These are phyloP conservation scores for Synanceia verrucosa DNA, from an alignment of 2,797 vertebrate genomes.

Conservation along the genomic window DNA sequence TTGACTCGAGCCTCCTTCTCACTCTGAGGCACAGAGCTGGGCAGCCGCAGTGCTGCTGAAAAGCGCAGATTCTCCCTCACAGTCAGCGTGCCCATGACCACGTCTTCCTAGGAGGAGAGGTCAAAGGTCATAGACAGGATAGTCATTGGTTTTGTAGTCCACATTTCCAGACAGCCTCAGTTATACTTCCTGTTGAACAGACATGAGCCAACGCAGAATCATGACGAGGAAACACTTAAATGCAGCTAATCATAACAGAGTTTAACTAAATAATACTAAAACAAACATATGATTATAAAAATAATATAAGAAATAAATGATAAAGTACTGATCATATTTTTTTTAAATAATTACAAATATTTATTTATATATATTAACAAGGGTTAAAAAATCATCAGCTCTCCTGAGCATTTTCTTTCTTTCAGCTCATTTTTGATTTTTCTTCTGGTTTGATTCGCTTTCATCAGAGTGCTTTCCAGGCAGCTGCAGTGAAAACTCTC, in stretches of 20 bases:
- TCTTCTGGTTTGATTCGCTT: no score
- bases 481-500: neutral
- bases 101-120: conserved; percentile 86
- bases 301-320: no score
- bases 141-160: neutral
- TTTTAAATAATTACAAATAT: no score
- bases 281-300: no score
- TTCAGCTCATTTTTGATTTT: neutral
- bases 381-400: no score
- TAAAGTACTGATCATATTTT: no score
- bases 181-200: no score
- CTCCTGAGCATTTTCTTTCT: neutral
- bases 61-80: conserved; percentile 96
- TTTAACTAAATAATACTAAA: no score
- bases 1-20: conserved; percentile 90
- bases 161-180: neutral
- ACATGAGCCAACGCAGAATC: no score
- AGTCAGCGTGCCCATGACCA: conserved; percentile 95
- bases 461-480: neutral
- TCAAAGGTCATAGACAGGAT: conserved; percentile 18
- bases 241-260: no score
- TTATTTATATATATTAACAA: no score
- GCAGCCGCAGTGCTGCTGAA: conserved; percentile 92
- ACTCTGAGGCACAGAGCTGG: conserved; percentile 78
- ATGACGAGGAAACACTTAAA: no score